phyloP scores from a whole-genome alignment of 2,888 invertebrate species.

The Caenorhabditis imperialis region DNA sequence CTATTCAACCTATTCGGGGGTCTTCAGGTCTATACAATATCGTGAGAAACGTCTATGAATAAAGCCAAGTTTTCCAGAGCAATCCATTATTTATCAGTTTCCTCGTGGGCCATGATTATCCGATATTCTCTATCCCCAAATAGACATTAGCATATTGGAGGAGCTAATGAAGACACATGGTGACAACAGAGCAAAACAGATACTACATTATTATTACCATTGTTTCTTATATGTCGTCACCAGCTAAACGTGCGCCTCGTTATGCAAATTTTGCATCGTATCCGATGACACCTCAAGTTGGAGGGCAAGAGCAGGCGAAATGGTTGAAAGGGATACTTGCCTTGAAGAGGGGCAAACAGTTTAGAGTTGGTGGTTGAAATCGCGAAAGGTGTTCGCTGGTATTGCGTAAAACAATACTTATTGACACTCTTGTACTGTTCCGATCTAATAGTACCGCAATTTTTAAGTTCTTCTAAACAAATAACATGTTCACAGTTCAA shows the following conservation, averaged over 20 bases:
- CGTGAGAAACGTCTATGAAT: slow-evolving; percentile 30
- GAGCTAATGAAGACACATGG: slow-evolving; percentile 47
- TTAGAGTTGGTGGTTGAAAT: neutral
- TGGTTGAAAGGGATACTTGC: slow-evolving; percentile 15
- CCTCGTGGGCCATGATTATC: slow-evolving; percentile 10
- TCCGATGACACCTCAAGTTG: slow-evolving; percentile 45
- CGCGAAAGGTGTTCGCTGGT: neutral
- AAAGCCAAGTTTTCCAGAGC: slow-evolving; percentile 15
- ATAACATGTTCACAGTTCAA: too few relatives aligned
- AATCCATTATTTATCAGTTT: slow-evolving; percentile 42
- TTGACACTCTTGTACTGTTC: neutral
- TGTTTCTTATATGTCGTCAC: slow-evolving; percentile 23
- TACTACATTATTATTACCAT: slow-evolving; percentile 48
- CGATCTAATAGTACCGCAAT: neutral
- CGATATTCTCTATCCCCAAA: slow-evolving; percentile 2
- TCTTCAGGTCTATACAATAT: slow-evolving; percentile 38
- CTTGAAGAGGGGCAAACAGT: slow-evolving; percentile 3
- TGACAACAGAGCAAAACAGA: slow-evolving; percentile 12
- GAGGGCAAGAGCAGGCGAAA: neutral
- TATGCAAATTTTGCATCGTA: slow-evolving; percentile 47
- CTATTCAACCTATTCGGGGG: too few relatives aligned
- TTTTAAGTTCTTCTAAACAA: too few relatives aligned
- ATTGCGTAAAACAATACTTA: slow-evolving; percentile 30
- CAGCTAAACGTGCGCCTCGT: slow-evolving; percentile 21
- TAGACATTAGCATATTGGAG: slow-evolving; percentile 45